phyloP scores from a whole-genome alignment of 2,888 invertebrate genomes.

The Portevinia maculata region DNA sequence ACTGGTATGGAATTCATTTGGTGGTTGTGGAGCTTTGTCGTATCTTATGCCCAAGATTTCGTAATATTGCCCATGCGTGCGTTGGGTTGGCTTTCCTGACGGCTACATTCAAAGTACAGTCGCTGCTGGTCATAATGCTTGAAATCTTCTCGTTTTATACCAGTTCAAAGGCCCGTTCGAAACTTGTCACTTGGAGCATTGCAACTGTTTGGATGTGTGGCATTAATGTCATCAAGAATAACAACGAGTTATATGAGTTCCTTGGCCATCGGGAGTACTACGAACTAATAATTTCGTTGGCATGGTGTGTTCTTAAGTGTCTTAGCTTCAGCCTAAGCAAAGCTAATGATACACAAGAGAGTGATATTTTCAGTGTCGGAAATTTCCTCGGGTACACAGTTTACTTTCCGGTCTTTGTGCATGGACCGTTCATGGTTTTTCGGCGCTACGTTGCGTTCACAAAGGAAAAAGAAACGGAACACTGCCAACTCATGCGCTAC shows the following conservation, averaged over 20 bases:
- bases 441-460: constrained; percentile 85
- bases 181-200: constrained; percentile 77
- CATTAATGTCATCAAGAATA: constrained; percentile 78
- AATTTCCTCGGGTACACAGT: constrained; percentile 89
- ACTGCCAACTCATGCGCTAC: constrained; percentile 81
- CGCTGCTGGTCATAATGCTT: constrained; percentile 73
- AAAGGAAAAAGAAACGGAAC: constrained; percentile 75
- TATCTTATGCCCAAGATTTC: constrained; percentile 72
- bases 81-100: constrained; percentile 77
- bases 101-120: constrained; percentile 75
- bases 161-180: constrained; percentile 75
- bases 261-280: constrained; percentile 79
- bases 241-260: constrained; percentile 75
- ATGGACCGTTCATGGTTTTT: constrained; percentile 93
- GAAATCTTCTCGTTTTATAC: constrained; percentile 78
- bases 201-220: constrained; percentile 78
- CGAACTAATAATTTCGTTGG: constrained; percentile 79
- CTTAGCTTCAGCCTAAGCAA: constrained; percentile 89
- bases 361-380: constrained; percentile 77
- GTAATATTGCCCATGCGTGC: constrained; percentile 76
- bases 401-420: constrained; percentile 92
- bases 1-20: constrained; percentile 80
- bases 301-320: constrained; percentile 90
- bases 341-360: constrained; percentile 76
- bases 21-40: constrained; percentile 75